Percentiles rank a stretch among this genome's conserved stretches.
Evolutionary conservation across 1,140 invertebrate species (phyloP).

Genomic region (Pseudomyrmex sp.): DNA sequence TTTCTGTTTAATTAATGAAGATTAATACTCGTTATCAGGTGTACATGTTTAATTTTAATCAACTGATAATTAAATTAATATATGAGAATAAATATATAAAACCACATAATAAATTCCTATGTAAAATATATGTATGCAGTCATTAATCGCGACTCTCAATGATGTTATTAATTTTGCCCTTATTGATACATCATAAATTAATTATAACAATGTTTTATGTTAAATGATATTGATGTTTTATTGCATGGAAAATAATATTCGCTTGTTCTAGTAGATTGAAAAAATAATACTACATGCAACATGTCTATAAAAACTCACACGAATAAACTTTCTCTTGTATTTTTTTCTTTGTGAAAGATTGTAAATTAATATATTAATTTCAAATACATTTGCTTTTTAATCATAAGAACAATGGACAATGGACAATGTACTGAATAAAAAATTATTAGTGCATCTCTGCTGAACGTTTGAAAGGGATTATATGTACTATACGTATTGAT

Average conservation of each 20-base stretch:
- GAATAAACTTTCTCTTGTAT: background rate
- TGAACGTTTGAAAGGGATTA: slow-evolving; percentile 1
- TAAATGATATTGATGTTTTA: slow-evolving; percentile 8
- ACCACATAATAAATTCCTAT: slow-evolving; percentile 5
- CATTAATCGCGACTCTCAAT: slow-evolving; percentile 17
- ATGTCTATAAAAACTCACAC: slow-evolving; percentile 6
- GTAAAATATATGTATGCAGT: slow-evolving; percentile 11
- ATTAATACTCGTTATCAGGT: slow-evolving; percentile 21
- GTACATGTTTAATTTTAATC: slow-evolving; percentile 31
- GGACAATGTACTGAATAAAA: slow-evolving; percentile 16
- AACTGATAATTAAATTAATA: slow-evolving; percentile 30
- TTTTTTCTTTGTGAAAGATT: background rate
- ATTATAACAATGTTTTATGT: slow-evolving; percentile 4
- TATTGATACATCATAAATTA: slow-evolving; percentile 4
- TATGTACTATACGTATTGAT: slow-evolving; percentile 10
- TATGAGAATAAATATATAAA: background rate
- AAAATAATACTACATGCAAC: slow-evolving; percentile 1
- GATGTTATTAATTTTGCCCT: slow-evolving; percentile 16
- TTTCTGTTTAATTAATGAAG: slow-evolving; percentile 8
- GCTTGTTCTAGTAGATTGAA: slow-evolving; percentile 3
- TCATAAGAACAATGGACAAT: background rate
- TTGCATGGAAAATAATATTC: slow-evolving; percentile 15
- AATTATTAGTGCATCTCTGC: slow-evolving; percentile 24
- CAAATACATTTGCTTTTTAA: slow-evolving; percentile 4
- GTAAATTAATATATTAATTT: background rate